Evolutionary conservation across 2,797 vertebrate genomes (phyloP).

Genomic region (Hipposideros larvatus): DNA sequence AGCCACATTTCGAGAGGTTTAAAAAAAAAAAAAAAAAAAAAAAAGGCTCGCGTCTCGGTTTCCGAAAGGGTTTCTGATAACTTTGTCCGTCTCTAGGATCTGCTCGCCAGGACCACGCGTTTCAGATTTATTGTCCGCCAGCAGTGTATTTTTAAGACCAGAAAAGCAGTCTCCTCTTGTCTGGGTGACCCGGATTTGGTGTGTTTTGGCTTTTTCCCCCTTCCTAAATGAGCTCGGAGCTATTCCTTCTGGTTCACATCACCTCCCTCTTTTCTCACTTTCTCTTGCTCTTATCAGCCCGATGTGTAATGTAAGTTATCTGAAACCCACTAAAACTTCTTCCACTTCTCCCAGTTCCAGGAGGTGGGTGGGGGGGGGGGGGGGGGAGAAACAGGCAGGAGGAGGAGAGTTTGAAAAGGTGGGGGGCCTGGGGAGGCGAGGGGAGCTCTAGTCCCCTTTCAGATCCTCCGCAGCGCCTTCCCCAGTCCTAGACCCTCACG

Average conservation of each 20-base stretch:
- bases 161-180: conserved; percentile 68
- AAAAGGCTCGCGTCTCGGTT: conserved; percentile 64
- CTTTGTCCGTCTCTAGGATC: conserved; percentile 76
- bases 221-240: conserved; percentile 73
- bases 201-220: conserved; percentile 68
- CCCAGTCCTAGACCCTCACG: conserved; percentile 80
- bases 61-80: conserved; percentile 79
- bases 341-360: conserved; percentile 66
- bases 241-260: conserved; percentile 80
- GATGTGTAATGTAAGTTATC: conserved; percentile 84
- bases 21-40: conserved; percentile 1
- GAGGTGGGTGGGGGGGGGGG: not conserved
- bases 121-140: conserved; percentile 82
- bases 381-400: not conserved
- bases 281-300: conserved; percentile 85
- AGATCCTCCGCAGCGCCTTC: conserved; percentile 60
- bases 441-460: not conserved
- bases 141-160: conserved; percentile 74
- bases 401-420: conserved; percentile 61
- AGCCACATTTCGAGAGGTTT: conserved; percentile 78
- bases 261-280: conserved; percentile 87
- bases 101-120: conserved; percentile 77
- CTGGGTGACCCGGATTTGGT: conserved; percentile 70
- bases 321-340: conserved; percentile 85
- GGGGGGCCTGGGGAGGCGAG: conserved; percentile 61